These are phyloP conservation scores for Dendropsophus ebraccatus DNA, from an alignment of 2,113 vertebrate genomes.

Conservation along the genomic window DNA sequence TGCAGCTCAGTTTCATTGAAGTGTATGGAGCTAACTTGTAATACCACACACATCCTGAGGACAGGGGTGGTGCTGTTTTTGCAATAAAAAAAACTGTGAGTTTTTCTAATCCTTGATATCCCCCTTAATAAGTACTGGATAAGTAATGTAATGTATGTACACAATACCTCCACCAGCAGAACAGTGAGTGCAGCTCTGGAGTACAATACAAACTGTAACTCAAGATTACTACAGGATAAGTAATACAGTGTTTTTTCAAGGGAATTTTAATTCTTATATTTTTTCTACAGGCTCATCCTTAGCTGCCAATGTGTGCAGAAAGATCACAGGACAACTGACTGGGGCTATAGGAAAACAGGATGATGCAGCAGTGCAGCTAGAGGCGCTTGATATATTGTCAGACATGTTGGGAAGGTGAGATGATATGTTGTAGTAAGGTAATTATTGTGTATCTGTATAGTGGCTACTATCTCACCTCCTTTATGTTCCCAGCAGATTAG, in stretches of 20 bases:
- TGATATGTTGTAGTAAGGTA: not conserved
- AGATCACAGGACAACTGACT: conserved; percentile 91
- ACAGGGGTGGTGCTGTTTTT: too few species aligned
- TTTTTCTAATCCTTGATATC: too few species aligned
- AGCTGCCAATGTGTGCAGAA: conserved; percentile 88
- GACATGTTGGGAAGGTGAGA: conserved; percentile 93
- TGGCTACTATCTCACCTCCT: not conserved
- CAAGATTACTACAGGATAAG: too few species aligned
- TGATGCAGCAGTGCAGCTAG: conserved; percentile 90
- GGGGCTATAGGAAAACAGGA: conserved; percentile 90
- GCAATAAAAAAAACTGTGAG: too few species aligned
- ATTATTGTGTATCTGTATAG: not conserved
- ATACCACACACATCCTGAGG: too few species aligned
- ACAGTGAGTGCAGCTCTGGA: not conserved
- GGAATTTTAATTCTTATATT: not conserved
- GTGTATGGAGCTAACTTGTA: too few species aligned
- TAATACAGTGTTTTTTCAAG: not conserved
- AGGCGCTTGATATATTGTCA: conserved; percentile 94
- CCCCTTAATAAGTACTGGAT: too few species aligned
- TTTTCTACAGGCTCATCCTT: conserved; percentile 77
- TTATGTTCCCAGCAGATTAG: conserved; percentile 75
- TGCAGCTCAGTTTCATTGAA: too few species aligned
- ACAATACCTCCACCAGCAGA: not conserved
- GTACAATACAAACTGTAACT: too few species aligned
- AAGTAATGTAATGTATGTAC: conserved; percentile 13